These are phyloP conservation scores for Neosilurus hyrtlii DNA, from an alignment of 2,797 vertebrate species.

Conservation along the genomic window DNA sequence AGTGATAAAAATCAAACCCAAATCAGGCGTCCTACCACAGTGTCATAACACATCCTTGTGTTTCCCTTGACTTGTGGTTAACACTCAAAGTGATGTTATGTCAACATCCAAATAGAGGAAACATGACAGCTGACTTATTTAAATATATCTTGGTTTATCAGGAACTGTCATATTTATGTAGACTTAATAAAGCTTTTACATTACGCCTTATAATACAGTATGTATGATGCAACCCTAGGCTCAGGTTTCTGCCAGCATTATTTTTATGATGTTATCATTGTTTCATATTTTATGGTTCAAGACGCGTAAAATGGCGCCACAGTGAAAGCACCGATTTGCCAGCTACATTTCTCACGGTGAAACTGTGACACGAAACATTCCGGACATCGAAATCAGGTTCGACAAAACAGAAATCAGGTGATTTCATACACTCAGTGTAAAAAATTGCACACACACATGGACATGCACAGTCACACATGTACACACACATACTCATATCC, in stretches of 20 bases:
- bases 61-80: conserved; percentile 26
- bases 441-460: neutral
- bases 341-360: neutral
- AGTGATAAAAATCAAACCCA: neutral
- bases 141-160: neutral
- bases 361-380: neutral
- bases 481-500: conserved; percentile 7
- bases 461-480: neutral
- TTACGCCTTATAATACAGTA: neutral
- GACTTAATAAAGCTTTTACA: neutral
- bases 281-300: conserved; percentile 32
- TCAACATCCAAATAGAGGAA: conserved; percentile 17
- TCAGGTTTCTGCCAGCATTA: neutral
- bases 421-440: neutral
- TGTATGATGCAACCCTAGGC: neutral
- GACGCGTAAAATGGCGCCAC: conserved; percentile 6
- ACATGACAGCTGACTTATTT: neutral
- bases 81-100: conserved; percentile 8
- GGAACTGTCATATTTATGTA: neutral
- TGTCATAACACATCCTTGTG: conserved; percentile 1
- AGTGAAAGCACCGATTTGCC: neutral
- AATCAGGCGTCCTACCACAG: conserved; percentile 17
- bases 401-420: neutral
- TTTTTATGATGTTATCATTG: neutral
- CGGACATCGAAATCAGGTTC: neutral